Evolutionary conservation across 2,888 invertebrate species (phyloP), one percentile per base, ranked within the genome.

Genomic region (Molanna angustata): DNA sequence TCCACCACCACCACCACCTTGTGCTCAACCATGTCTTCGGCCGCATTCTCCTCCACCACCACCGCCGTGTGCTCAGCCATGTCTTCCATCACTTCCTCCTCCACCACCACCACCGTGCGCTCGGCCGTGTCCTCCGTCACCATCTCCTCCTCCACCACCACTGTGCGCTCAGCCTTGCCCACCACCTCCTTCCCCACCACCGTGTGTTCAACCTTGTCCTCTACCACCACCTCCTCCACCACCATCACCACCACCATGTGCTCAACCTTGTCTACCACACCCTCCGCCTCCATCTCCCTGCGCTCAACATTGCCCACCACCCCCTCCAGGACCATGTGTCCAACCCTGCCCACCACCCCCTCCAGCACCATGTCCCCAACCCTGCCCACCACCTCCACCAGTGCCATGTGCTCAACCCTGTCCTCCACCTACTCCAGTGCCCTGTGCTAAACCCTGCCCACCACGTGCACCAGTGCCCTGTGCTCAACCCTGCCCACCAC

Each of bases 161-260:
- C 37, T 18, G 4, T 33, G 33, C 11, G 3, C 11, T 3, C 11
- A 33, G 4, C 6, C 39, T 16, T 39, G 39, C 17, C 16, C 39
- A 39, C 39, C 17, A 16, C 39, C 39, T 16, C 39, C 35, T 35
- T 27, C 6, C 27, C 39, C 39, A 4, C 39, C 39, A 39, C 39
- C 39, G 17, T 39, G 39, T 16, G 16, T 14, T 4, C 6, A 39
- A 4, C 3, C 2, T 39, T 14, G 16, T 39, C 39, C 35, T 11
- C 35, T 18, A 6, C 37, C 37, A 37, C 35, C 35, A 35, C 35
- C 35, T 13, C 9, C 35, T 37, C 18, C 7, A 16, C 37, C 37
- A 37, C 37, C 37, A 17, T 18, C 37, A 37, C 18, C 37, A 6
- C 17, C 37, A 37, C 16, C 37, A 37, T 33, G 33, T 11, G 13